Evolutionary conservation across 2,888 invertebrate species (phyloP), one percentile per base, ranked within the genome.

Genomic region (Penaeus monodon): DNA sequence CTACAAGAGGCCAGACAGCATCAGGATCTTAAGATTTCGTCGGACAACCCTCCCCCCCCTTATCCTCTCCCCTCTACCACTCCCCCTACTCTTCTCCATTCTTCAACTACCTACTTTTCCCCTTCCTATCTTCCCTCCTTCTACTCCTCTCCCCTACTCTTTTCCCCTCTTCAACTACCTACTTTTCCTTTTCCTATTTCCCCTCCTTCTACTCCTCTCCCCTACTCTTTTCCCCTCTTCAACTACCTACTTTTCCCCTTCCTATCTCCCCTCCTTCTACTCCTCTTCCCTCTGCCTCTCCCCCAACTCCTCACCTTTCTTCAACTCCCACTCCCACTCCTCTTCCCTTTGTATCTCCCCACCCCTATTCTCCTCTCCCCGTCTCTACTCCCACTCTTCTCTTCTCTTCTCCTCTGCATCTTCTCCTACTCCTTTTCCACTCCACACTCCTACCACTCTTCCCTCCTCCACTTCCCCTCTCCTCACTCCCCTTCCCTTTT

Each of bases 401-500:
- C 44, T 33, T 1, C 68, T 66, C 66, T 68, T 68, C 44, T 14
- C 1, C 74, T 82, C 82, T 63, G 38, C 74, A 64, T 81, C 81
- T 29, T 57, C 57, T 63, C 73, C 81, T 49, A 68, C 44, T 68
- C 17, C 44, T 17, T 22, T 27, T 27, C 24, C 7, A 27, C 27
- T 20, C 8, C 57, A 17, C 29, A 22, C 81, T n/a, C 38, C 38
- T 68, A 57, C 81, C 3, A 68, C 57, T 73, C 27, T 44, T 1
- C 81, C n/a, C 66, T 38, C 81, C 81, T 68, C 44, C 24, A 44
- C 17, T 29, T 33, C 44, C 44, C 81, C 68, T 49, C 2, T 38
- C n/a, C 81, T 81, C 81, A 44, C 68, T 81, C 81, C 17, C n/a
- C n/a, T 66, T 17, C 66, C 68, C 81, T 68, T 20, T 24, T 49